Percentiles rank a stretch among this genome's conserved stretches.
These are phyloP conservation scores for Hoplodrina ambigua DNA, from an alignment of 2,888 invertebrate species.

Conservation along the genomic window DNA sequence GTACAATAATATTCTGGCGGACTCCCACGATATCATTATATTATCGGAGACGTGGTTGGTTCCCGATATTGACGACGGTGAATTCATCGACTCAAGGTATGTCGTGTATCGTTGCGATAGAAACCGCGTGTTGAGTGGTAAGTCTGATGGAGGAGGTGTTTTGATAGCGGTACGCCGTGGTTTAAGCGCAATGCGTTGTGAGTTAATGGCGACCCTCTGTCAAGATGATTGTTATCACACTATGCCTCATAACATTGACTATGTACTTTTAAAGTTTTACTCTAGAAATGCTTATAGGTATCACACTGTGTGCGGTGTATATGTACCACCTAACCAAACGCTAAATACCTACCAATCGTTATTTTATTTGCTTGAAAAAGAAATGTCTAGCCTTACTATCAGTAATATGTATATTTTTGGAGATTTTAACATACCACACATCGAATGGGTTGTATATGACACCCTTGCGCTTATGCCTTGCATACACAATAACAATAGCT, in stretches of 20 bases:
- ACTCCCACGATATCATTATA: background rate
- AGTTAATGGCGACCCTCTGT: background rate
- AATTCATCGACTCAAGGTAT: background rate
- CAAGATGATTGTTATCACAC: background rate
- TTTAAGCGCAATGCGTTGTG: background rate
- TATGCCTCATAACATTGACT: background rate
- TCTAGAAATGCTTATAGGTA: background rate
- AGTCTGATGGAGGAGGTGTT: conserved; percentile 2
- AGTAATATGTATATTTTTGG: no score
- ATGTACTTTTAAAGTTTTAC: background rate
- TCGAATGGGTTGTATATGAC: background rate
- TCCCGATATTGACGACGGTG: background rate
- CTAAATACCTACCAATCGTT: background rate
- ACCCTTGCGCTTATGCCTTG: background rate
- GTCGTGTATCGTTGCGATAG: background rate
- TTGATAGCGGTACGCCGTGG: background rate
- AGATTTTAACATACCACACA: background rate
- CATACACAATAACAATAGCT: background rate
- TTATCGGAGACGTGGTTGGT: conserved; percentile 8
- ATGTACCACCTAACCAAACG: background rate
- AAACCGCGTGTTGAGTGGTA: conserved; percentile 1
- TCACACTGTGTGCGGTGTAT: background rate
- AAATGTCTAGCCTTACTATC: background rate
- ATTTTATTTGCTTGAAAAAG: background rate
- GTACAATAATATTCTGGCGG: conserved; percentile 8